Base-by-base conservation (phyloP, 2,888 invertebrate species). In the Thymelicus acteon region DNA sequence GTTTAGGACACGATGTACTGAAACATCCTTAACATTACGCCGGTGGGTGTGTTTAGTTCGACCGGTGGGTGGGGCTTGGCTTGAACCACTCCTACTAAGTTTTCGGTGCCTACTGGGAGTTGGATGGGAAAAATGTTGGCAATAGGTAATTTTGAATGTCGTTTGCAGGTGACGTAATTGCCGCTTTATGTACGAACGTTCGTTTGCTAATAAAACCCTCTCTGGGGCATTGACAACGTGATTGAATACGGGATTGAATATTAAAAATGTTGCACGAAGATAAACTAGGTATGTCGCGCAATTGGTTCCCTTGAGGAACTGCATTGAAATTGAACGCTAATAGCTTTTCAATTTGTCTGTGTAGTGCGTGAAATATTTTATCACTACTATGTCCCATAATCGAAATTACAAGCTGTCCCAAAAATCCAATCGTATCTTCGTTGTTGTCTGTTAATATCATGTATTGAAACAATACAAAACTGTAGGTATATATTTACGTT, bases 61-160 rank as follows among this genome's bases (percentile, higher is more conserved):
- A 77, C 93, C 92, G 92, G 92, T 94, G 85, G 90, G 89, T 87
- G 87, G 82, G 85, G 85, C 83, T 83, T 80, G 74, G 67, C 74
- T 70, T 73, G 78, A 85, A 84, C 89, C 91, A 92, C 93, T 83
- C 93, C 92, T 85, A 92, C 85, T 84, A 82, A 82, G 88, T 91
- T 91, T 87, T 86, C 85, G 82, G 88, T 93, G 93, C 93, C 93
- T 93, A 93, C 93, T 79, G 93, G 93, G 93, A 93, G 76, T 92
- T 92, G 87, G 77, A 85, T 83, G 85, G 81, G 87, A 89, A 91
- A 91, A 89, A 84, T 91, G 88, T 88, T 90, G 82, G 88, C 86
- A 86, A 89, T 91, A 89, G 88, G 92, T 92, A 92, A 92, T 93
- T 92, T 89, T 85, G 87, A 85, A 88, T 83, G 83, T 86, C 87